Base-by-base conservation (phyloP, 1,140 invertebrate species). In the Mycetomoellerius zeteki region DNA sequence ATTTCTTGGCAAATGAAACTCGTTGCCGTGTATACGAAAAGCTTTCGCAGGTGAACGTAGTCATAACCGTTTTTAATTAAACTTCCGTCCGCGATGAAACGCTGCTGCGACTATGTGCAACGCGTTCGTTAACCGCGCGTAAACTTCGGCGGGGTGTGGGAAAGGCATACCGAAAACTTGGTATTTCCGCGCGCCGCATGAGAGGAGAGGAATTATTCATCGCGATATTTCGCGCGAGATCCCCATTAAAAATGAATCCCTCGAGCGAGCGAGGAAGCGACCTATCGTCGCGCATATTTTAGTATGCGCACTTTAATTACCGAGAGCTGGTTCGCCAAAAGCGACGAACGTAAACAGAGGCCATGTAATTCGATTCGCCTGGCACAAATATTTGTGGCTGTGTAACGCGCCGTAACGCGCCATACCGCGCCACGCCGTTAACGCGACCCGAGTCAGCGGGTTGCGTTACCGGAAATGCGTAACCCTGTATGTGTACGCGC, bases 381-480 rank as follows among this genome's bases (percentile, higher is more conserved):
- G 69, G 73, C 54, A 88, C 90, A 90, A 91, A 91, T 91, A 91
- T 91, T 91, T 91, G 90, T 67, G 73, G 62, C 64, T 47, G 90
- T 86, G 85, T 91, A 90, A 91, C 90, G 78, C 77, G 80, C 78
- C 86, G 47, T 54, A 43, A 50, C 47, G 47, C 3, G 47, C 47
- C 47, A 8, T 14, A 8, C 37, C 47, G 47, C 12, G 47, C 47
- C 47, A 14, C 47, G 12, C 47, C 65, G 75, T 84, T 64, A 88
- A 64, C 76, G 71, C 76, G 78, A 77, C 72, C 76, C 89, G 85
- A 85, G 85, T 86, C 78, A 43, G 16, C 65, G 52, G 56, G n/a
- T 47, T 72, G 58, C 60, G 69, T 73, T 73, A 69, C 78, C 72
- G 88, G 88, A 89, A 69, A 78, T 65, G 78, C 86, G 85, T 88